Conservation (phyloP, 2,113 vertebrate genomes). For the Cromileptes altivelis region DNA sequence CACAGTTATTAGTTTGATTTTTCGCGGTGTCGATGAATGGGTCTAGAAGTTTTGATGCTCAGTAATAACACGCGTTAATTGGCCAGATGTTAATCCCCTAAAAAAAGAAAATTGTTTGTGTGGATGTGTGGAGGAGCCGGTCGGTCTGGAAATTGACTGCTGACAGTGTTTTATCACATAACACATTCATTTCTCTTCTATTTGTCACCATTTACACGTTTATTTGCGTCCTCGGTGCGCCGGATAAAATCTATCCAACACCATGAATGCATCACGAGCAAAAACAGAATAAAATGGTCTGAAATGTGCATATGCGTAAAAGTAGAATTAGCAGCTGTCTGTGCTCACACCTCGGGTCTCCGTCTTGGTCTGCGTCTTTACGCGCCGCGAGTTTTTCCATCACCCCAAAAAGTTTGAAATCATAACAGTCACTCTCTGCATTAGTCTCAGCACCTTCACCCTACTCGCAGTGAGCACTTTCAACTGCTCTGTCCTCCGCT, state of each 20-base stretch:
- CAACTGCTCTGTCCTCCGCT: neutral
- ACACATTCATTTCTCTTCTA: too few relatives aligned
- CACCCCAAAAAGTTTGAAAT: conserved; percentile 30
- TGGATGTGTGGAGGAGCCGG: neutral
- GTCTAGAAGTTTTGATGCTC: conserved; percentile 40
- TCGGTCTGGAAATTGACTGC: neutral
- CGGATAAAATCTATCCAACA: neutral
- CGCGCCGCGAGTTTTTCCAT: conserved; percentile 11
- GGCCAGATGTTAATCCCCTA: neutral
- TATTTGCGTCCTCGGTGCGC: neutral
- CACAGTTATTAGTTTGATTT: neutral
- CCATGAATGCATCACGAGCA: neutral
- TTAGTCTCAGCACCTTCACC: neutral
- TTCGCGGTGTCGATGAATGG: neutral
- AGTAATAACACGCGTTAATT: neutral
- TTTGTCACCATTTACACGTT: neutral
- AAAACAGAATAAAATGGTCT: neutral
- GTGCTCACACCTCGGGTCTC: too few relatives aligned
- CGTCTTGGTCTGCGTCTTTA: conserved; percentile 22
- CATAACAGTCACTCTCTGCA: neutral
- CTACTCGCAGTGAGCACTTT: neutral
- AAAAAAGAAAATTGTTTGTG: neutral
- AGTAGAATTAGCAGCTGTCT: neutral
- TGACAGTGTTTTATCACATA: neutral
- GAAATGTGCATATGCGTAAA: neutral